A percentile compares a stretch with the other conserved stretches of the same genome.
phyloP scores from a whole-genome alignment of 2,113 vertebrate species.

The Mus spicilegus region DNA sequence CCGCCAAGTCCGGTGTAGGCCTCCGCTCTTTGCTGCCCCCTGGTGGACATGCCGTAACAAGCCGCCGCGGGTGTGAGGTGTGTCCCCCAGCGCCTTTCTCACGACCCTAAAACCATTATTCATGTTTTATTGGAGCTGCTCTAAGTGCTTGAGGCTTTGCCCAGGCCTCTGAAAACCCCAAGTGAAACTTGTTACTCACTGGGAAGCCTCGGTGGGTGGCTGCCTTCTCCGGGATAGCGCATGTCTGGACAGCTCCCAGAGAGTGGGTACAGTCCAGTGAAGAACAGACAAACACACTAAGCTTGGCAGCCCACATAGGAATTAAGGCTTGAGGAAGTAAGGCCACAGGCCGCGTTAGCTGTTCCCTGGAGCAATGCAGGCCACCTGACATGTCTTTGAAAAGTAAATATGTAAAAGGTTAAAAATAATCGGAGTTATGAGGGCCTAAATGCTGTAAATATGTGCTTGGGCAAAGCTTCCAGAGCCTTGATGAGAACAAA shows the following conservation, averaged over 20 bases:
- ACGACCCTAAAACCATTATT: conserved; percentile 60
- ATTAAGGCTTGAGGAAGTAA: background rate
- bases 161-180: conserved; percentile 63
- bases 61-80: background rate
- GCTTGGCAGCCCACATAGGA: background rate
- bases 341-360: background rate
- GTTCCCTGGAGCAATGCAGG: background rate
- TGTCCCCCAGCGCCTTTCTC: conserved; percentile 62
- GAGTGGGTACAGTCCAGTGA: background rate
- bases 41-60: background rate
- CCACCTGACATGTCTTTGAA: background rate
- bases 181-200: conserved; percentile 80
- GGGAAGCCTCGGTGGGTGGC: conserved; percentile 59
- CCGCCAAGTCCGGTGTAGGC: fast-evolving
- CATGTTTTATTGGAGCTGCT: conserved; percentile 41
- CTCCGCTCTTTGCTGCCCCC: conserved; percentile 20
- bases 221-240: background rate
- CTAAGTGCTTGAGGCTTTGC: conserved; percentile 38
- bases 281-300: too few relatives aligned
- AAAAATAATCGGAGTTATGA: background rate
- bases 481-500: background rate
- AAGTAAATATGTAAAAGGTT: background rate
- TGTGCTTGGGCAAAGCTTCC: background rate
- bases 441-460: background rate
- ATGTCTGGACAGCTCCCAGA: conserved; percentile 59